Evolutionary conservation across 1,140 invertebrate genomes (phyloP), one percentile per base, ranked within the genome.

Genomic region (Dendroctonus ponderosae): DNA sequence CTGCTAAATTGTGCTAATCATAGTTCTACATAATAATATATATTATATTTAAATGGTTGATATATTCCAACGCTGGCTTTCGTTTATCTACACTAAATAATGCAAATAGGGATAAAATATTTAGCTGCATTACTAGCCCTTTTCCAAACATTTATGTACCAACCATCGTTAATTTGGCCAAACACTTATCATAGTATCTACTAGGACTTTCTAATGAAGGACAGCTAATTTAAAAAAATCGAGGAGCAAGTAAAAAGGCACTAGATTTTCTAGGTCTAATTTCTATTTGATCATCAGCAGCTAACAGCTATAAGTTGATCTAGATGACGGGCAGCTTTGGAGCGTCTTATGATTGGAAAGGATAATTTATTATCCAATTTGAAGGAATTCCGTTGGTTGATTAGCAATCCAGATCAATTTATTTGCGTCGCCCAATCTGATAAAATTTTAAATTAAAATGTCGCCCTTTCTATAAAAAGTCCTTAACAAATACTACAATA

Each of bases 401-500:
- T 26, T 26, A 26, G 1, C 26, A 26, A 26, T 26, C 26, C 26
- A 26, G 26, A 26, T 26, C 26, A 26, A 26, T 26, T 12, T 51
- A 51, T 14, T 12, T 12, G 7, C 8, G 49, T 37, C 8, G 49
- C 9, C 49, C 37, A 11, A 46, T 46, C 8, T 56, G 11, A 42
- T 7, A 38, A 3, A 8, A 43, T 54, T 54, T 58, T 58, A 58
- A 58, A 58, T 58, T 46, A 60, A 60, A 60, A 48, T 37, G 12
- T 46, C 58, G 58, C 39, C 58, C 58, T 60, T 48, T 60, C 11
- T 37, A 60, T 60, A 60, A 60, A 48, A 49, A 53, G 60, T 62
- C 60, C 60, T 62, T 62, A 62, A 62, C 60, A 63, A 63, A 63
- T 63, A 63, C 61, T 54, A 63, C 61, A 63, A 63, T 63, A 63